phyloP scores from a whole-genome alignment of 1,140 invertebrate genomes.

The Ladona fulva region DNA sequence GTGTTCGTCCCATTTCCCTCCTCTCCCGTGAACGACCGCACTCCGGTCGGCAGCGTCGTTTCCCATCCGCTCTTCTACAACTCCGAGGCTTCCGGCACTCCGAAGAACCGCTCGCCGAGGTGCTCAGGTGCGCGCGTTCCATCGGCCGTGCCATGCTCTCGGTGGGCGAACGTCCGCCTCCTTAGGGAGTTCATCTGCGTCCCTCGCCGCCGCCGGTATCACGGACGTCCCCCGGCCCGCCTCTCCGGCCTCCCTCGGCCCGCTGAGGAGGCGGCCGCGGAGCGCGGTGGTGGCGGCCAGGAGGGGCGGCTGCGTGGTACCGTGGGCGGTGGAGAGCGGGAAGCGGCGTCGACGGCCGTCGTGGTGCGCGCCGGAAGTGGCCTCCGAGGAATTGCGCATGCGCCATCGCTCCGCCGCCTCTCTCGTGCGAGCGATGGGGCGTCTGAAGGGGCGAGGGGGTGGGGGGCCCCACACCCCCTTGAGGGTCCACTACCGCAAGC shows the following conservation, averaged over 20 bases:
- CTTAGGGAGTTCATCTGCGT: too few relatives aligned
- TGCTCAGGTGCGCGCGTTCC: too few relatives aligned
- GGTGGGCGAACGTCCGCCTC: too few relatives aligned
- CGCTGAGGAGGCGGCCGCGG: background rate
- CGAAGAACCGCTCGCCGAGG: too few relatives aligned
- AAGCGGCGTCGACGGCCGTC: background rate
- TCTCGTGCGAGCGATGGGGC: conserved; percentile 13
- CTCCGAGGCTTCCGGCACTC: too few relatives aligned
- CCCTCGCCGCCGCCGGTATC: too few relatives aligned
- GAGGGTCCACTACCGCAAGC: conserved; percentile 49
- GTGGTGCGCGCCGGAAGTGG: background rate
- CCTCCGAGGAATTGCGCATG: background rate
- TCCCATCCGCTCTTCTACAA: too few relatives aligned
- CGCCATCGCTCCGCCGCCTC: background rate
- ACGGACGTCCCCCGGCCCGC: too few relatives aligned
- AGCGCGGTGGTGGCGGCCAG: background rate
- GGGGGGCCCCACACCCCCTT: conserved; percentile 37
- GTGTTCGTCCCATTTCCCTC: too few relatives aligned
- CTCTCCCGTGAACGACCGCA: too few relatives aligned
- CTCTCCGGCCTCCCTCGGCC: background rate
- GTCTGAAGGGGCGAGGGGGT: conserved; percentile 27
- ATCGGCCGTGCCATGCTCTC: too few relatives aligned
- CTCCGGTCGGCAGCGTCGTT: too few relatives aligned
- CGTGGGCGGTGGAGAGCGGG: background rate
- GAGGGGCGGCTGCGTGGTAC: background rate